Base-by-base conservation (phyloP, 2,113 vertebrate genomes). In the Speoplatyrhinus poulsoni region DNA sequence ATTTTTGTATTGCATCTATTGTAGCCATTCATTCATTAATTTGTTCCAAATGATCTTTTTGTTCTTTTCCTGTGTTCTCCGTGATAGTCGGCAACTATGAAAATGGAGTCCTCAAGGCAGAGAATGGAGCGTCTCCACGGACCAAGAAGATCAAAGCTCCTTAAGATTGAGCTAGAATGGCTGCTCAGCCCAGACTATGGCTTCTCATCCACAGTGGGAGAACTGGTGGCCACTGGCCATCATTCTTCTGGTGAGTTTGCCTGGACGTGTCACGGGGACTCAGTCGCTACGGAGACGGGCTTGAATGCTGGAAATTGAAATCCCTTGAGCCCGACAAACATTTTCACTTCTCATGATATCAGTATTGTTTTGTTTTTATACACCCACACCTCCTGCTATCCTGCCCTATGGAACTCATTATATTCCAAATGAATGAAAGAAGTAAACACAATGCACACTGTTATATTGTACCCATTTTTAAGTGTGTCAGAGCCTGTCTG, bases 131-230 rank as follows among this genome's bases (percentile, higher is more conserved):
- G 66, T 97, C 95, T 1, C 94, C 94, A 3, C 93, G 97, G 79
- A 95, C 91, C 90, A 99, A 96, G 94, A 98, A 98, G 84, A 92
- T 98, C 75, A 99, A 99, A 81, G 93, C 95, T 1, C 95, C 95
- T 0, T 99, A 96, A 93, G 84, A 63, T 85, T 50, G 73, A 82
- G 82, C 26, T 12, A 50, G 48, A 50, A 19, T 46, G 72, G 73
- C 74, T 70, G 75, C 71, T 71, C 75, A 62, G 69, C 70, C 49
- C 32, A 3, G 65, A 74, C 75, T 66, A 53, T 81, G 74, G 82
- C 71, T 79, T 61, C 65, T 75, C 72, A 72, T 80, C 79, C 72
- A 78, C 75, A 65, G 55, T 59, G 52, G 74, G 52, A 73, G 82
- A 77, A 71, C 72, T 46, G 75, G 70, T 13, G 60, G 69, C 75